Evolutionary conservation across 2,113 vertebrate genomes (phyloP), one percentile per base, ranked within the genome.

Genomic region (Turnix velox): DNA sequence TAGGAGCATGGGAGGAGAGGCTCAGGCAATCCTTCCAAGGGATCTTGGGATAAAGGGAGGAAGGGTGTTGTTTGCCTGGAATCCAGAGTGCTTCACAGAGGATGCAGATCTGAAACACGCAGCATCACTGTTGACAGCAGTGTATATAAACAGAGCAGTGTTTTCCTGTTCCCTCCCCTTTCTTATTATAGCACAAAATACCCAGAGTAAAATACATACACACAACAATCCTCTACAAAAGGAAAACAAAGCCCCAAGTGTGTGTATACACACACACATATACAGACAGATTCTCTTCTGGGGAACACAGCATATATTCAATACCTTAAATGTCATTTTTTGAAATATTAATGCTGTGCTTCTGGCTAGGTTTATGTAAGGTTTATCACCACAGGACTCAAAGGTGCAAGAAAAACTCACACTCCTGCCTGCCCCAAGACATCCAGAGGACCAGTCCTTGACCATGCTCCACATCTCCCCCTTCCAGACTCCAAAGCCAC

Each of bases 121-220:
- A 94, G 93, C 79, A 46, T 52, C 0, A 5, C 89, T 49, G 82
- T 20, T 92, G 88, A 94, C 95, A 94, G 90, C 88, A 57, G 55
- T 3, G 76, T 84, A 35, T 84, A 86, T 49, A 94, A 94, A 95
- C 93, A 90, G 79, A 94, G 76, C 94, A 92, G 72, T 31, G 57
- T 87, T 84, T 82, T 43, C 92, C 87, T 5, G 2, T 67, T 84
- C 90, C 90, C 91, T 92, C 88, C 80, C 72, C 52, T 31, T 96
- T 71, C 94, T 90, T 87, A 86, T 84, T 95, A 91, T 66, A 91
- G 93, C 95, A 88, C 92, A 93, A 87, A 95, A 74, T 40, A 96
- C 82, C 92, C 93, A 45, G 14, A 96, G 90, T 92, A 69, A 96
- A 91, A 95, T 3, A 91, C 89, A 96, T 11, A 91, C 87, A 72